Percentiles rank a stretch among this genome's conserved stretches.
Evolutionary conservation across 1,140 invertebrate genomes (phyloP).

Genomic region (Vanessa atalanta): DNA sequence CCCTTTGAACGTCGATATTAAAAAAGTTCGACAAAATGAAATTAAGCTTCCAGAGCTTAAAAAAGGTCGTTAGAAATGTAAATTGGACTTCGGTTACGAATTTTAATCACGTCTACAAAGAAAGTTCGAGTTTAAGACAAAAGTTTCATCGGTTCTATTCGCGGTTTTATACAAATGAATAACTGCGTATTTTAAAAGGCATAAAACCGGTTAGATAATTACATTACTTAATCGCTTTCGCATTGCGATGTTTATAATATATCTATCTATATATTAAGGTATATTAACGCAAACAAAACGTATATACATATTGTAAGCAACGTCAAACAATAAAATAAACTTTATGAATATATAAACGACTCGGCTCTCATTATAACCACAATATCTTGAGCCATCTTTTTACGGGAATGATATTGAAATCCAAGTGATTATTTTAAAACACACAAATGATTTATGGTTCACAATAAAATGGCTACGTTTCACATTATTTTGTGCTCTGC

Average conservation of each 20-base stretch:
- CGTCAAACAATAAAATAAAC: constrained; percentile 20
- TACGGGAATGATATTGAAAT: constrained; percentile 9
- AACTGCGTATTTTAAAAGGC: too few species aligned
- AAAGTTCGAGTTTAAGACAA: constrained; percentile 21
- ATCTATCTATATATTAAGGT: neutral
- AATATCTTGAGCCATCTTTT: constrained; percentile 15
- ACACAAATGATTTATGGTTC: constrained; percentile 27
- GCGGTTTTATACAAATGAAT: neutral
- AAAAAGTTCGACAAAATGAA: constrained; percentile 28
- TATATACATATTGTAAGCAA: neutral
- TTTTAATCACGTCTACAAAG: constrained; percentile 29
- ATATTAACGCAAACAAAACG: neutral
- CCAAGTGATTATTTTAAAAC: constrained; percentile 23
- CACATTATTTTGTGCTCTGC: constrained; percentile 14
- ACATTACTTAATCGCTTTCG: too few species aligned
- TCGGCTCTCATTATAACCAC: constrained; percentile 8
- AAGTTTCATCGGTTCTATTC: constrained; percentile 7
- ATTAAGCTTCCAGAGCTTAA: constrained; percentile 21
- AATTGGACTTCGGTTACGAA: constrained; percentile 27
- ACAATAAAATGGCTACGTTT: constrained; percentile 26
- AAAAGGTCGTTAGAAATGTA: constrained; percentile 36
- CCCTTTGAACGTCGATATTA: constrained; percentile 7
- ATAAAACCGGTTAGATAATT: too few species aligned
- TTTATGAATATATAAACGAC: constrained; percentile 11
- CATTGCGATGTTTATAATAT: too few species aligned